Evolutionary conservation across 2,888 invertebrate genomes (phyloP), one percentile per base, ranked within the genome.

Genomic region (Hirtodrosophila confusa): DNA sequence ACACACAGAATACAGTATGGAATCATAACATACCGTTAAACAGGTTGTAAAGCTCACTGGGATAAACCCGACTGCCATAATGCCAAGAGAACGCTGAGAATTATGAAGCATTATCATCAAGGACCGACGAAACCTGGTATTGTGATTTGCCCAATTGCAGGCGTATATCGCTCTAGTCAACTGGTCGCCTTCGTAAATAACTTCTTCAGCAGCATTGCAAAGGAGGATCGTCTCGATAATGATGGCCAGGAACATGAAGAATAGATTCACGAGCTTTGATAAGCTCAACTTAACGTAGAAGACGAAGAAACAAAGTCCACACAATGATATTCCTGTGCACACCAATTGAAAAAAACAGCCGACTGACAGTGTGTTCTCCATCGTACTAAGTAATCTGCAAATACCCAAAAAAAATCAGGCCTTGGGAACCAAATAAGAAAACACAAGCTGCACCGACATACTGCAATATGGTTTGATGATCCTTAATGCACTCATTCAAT

Each of bases 71-170:
- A 93, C 93, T 4, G 93, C 93, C 64, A 90, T 92, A 60, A 94
- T 92, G 6, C 92, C 89, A 31, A 92, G 91, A 0, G 92, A 91
- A n/a, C 90, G 91, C 78, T 93, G 93, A 78, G 93, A 92, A 1
- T 93, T 91, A 54, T 92, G 91, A 89, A 94, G 91, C 35, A 93
- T 91, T 12, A 93, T 86, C 48, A 91, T 82, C 3, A 86, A 9
- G 8, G 44, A 48, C 0, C 78, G 89, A 8, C 91, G 91, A 75
- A 93, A 93, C 40, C 80, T 84, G 0, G 64, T 63, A 41, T 92
- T 90, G 79, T 93, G 93, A 31, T 93, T 91, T 48, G 92, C 91
- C 94, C 94, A 94, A 4, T 92, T 92, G 58, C 93, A 92, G 11
- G 90, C 90, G 76, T 93, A 94, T 66, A 93, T 80, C 45, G 92